These are phyloP conservation scores for Ariolimax columbianus DNA, from an alignment of 2,888 invertebrate genomes.

Conservation along the genomic window DNA sequence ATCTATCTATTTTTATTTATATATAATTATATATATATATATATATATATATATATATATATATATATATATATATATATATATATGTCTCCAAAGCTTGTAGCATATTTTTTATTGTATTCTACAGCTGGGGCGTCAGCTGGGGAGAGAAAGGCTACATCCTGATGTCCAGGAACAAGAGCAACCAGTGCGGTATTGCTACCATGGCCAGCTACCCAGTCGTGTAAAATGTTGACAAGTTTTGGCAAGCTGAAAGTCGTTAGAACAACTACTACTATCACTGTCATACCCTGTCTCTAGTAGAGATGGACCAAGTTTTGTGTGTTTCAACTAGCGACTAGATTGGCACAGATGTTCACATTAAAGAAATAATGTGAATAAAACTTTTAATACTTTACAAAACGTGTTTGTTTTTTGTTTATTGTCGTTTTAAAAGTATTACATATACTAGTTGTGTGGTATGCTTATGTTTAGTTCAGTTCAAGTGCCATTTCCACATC, in stretches of 20 bases:
- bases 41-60: too few relatives aligned
- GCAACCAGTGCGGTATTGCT: constrained; percentile 67
- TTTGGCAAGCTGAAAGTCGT: neutral
- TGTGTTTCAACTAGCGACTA: neutral
- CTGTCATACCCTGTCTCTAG: neutral
- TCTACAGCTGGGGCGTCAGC: constrained; percentile 60
- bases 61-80: too few relatives aligned
- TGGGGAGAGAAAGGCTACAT: constrained; percentile 64
- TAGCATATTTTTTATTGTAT: neutral
- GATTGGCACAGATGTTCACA: neutral
- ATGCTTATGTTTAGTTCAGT: too few relatives aligned
- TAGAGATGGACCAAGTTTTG: neutral
- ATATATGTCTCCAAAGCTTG: too few relatives aligned
- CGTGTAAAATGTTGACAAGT: neutral
- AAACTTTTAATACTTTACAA: too few relatives aligned
- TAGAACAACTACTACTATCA: neutral
- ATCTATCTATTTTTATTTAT: too few relatives aligned
- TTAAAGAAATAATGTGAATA: too few relatives aligned
- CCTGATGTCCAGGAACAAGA: constrained; percentile 60
- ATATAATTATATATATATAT: too few relatives aligned
- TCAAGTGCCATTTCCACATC: too few relatives aligned
- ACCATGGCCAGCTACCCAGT: constrained; percentile 59
- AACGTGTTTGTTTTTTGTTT: too few relatives aligned
- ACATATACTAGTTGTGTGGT: too few relatives aligned
- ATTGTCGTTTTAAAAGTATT: too few relatives aligned